Percentiles rank a stretch among this genome's conserved stretches.
Evolutionary conservation across 2,113 vertebrate genomes (phyloP).

Genomic region (Polypterus bichir): DNA sequence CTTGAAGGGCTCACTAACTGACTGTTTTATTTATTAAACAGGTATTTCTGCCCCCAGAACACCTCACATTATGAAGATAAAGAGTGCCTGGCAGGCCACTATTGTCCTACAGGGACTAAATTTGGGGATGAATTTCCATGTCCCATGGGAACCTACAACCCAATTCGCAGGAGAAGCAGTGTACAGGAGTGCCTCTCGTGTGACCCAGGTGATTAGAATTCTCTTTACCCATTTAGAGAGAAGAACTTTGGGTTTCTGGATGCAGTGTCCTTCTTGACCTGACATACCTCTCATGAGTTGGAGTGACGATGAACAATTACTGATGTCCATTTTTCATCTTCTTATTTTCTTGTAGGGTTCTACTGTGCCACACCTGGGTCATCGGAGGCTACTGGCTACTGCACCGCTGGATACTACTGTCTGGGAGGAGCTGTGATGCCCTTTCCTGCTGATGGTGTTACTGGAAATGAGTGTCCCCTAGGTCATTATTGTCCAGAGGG

Average conservation of each 20-base stretch:
- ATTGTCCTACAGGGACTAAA: constrained; percentile 59
- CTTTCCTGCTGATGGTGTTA: constrained; percentile 40
- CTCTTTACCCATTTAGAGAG: too few species aligned
- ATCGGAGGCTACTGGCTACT: constrained; percentile 42
- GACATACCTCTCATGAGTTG: not conserved
- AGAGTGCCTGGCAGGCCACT: constrained; percentile 63
- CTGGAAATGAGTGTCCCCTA: constrained; percentile 50
- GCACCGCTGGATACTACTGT: constrained; percentile 60
- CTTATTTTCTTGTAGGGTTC: constrained; percentile 35
- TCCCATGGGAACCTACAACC: constrained; percentile 65
- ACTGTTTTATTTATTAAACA: constrained; percentile 28
- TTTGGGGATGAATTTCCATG: constrained; percentile 66
- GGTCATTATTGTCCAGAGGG: constrained; percentile 66
- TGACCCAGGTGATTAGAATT: constrained; percentile 54
- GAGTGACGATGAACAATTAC: not conserved
- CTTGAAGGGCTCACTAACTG: not conserved
- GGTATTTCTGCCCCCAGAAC: constrained; percentile 66
- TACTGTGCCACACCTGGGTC: constrained; percentile 54
- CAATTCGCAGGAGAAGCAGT: constrained; percentile 35
- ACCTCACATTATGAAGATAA: constrained; percentile 43
- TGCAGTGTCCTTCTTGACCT: too few species aligned
- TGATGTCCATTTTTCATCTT: not conserved
- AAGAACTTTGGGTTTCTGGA: too few species aligned
- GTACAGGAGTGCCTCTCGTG: constrained; percentile 59
- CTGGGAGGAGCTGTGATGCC: constrained; percentile 37